Conservation (phyloP, 2,797 vertebrate genomes). For the Mus caroli region DNA sequence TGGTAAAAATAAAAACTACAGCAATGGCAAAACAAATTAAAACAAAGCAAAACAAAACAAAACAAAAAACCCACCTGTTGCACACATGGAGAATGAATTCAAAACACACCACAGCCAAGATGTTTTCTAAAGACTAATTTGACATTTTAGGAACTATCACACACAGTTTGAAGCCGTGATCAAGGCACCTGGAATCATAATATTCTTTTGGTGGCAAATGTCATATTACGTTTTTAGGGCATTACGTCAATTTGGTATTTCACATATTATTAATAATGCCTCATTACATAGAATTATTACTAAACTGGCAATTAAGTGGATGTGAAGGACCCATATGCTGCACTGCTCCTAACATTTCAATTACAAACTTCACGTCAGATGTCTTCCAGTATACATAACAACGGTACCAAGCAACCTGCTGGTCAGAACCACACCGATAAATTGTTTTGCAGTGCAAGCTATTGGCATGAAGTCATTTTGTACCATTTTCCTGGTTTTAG, state of each 20-base stretch:
- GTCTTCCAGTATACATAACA: conserved; percentile 87
- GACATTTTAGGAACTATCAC: conserved; percentile 62
- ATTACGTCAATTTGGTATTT: conserved; percentile 90
- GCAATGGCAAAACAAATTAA: neutral
- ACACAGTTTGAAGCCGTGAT: conserved; percentile 79
- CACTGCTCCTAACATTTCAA: conserved; percentile 91
- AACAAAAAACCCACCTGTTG: neutral
- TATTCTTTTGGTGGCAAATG: conserved; percentile 84
- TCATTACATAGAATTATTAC: conserved; percentile 93
- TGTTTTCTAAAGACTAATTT: conserved; percentile 82
- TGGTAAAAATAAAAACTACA: conserved; percentile 50
- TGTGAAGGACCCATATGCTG: conserved; percentile 91
- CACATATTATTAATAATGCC: conserved; percentile 91
- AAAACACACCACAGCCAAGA: conserved; percentile 75
- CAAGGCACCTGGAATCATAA: conserved; percentile 87
- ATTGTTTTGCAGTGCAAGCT: conserved; percentile 61
- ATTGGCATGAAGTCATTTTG: conserved; percentile 76
- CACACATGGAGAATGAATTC: conserved; percentile 58
- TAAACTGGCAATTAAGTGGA: conserved; percentile 91
- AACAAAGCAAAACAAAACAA: neutral
- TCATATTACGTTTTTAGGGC: conserved; percentile 88
- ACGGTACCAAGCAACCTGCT: conserved; percentile 85
- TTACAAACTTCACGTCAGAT: conserved; percentile 89
- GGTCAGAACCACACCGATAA: conserved; percentile 84
- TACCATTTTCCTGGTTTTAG: conserved; percentile 75